Evolutionary conservation across 2,113 vertebrate species (phyloP).

Genomic region (Sakesphorus luctuosus): DNA sequence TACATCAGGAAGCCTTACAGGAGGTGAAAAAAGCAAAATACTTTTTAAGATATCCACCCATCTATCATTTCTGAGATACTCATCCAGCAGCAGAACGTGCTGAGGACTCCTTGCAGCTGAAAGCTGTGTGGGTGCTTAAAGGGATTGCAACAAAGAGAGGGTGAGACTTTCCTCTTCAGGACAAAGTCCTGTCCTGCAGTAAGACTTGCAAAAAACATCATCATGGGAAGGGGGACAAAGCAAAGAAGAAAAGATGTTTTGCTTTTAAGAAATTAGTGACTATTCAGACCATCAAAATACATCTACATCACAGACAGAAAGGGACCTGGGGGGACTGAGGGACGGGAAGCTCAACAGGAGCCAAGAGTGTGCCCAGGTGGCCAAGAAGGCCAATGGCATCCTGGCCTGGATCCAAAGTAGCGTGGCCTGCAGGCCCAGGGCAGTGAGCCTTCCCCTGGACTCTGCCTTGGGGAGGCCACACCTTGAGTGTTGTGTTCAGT

Average conservation of each 20-base stretch:
- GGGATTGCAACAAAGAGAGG: neutral
- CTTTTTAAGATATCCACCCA: neutral
- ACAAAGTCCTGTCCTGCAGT: neutral
- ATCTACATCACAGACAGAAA: neutral
- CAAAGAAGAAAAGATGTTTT: neutral
- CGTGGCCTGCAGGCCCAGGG: too few species aligned
- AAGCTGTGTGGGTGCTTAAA: neutral
- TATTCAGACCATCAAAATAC: neutral
- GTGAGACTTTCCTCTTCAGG: neutral
- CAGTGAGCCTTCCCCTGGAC: too few species aligned
- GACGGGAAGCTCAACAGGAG: too few species aligned
- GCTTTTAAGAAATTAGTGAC: neutral
- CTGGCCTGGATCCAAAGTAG: too few species aligned
- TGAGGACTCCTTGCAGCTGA: neutral
- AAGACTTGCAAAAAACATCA: neutral
- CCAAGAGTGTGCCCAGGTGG: too few species aligned
- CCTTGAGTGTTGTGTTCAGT: too few species aligned
- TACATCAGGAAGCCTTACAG: neutral
- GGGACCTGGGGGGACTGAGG: too few species aligned
- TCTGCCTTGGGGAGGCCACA: too few species aligned
- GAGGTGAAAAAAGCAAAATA: neutral
- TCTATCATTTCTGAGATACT: neutral
- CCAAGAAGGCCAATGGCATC: too few species aligned
- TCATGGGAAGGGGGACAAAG: neutral
- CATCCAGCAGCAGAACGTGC: accelerated